phyloP scores from a whole-genome alignment of 30 jellyfish, hydroid and myxozoan genomes.

The Aurelia sp. region DNA sequence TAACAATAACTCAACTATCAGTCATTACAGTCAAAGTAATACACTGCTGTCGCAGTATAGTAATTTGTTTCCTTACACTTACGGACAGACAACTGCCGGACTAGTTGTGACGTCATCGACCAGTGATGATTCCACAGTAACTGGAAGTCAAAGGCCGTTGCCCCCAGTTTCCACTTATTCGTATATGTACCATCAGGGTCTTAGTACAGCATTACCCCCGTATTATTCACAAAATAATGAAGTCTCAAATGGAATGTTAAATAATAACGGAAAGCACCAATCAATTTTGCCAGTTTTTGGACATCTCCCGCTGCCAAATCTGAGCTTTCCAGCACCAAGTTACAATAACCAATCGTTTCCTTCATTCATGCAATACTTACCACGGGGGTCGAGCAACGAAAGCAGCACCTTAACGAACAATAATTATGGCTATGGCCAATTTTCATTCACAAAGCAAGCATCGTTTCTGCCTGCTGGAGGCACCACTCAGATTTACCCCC shows the following conservation, averaged over 20 bases:
- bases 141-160: constrained; percentile 27
- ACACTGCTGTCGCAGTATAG: constrained; percentile 38
- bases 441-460: constrained; percentile 28
- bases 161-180: constrained; percentile 38
- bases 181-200: constrained; percentile 51
- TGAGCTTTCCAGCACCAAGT: constrained; percentile 50
- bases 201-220: constrained; percentile 31
- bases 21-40: constrained; percentile 40
- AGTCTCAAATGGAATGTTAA: constrained; percentile 29
- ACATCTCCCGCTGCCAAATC: constrained; percentile 55
- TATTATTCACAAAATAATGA: constrained; percentile 37
- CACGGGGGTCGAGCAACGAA: constrained; percentile 40
- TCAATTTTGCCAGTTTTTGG: constrained; percentile 36
- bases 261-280: constrained; percentile 41
- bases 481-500: constrained; percentile 91
- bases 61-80: constrained; percentile 27
- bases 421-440: constrained; percentile 51
- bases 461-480: constrained; percentile 51
- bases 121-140: constrained; percentile 26
- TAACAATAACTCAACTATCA: constrained; percentile 17
- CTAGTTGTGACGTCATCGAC: constrained; percentile 53
- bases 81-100: constrained; percentile 43
- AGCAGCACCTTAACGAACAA: constrained; percentile 54
- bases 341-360: constrained; percentile 41
- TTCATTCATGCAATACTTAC: constrained; percentile 35